Conservation (phyloP, 2,888 invertebrate species). For the Nemoura dubitans region DNA sequence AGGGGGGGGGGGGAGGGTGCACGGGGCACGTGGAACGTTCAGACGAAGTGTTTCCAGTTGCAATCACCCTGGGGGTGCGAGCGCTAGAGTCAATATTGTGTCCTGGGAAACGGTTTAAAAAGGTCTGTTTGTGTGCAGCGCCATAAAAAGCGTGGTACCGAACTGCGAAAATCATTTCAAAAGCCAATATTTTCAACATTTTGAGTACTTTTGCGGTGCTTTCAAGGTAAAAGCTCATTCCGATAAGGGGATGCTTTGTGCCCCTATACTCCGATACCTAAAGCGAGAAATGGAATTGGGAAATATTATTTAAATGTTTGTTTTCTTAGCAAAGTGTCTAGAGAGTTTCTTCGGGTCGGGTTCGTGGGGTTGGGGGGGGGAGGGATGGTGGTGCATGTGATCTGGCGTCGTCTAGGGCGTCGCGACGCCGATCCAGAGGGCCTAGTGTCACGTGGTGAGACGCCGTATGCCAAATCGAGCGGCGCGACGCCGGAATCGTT, state of each 20-base stretch:
- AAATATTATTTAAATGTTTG: slow-evolving; percentile 7
- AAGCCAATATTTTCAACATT: neutral
- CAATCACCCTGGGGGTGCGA: too few species aligned
- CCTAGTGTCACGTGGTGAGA: neutral
- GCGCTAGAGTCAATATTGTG: too few species aligned
- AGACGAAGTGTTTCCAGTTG: neutral
- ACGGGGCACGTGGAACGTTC: neutral
- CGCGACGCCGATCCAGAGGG: neutral
- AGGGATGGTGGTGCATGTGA: neutral
- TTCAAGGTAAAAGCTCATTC: neutral
- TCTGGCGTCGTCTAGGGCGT: neutral
- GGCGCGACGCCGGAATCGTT: neutral
- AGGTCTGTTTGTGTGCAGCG: neutral
- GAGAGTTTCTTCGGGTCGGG: neutral
- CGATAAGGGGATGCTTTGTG: neutral
- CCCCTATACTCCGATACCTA: neutral
- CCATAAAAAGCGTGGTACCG: neutral
- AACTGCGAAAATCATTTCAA: neutral
- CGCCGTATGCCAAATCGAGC: neutral
- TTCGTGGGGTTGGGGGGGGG: neutral
- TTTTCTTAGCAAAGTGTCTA: neutral
- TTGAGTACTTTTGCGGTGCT: neutral
- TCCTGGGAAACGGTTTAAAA: neutral
- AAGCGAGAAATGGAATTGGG: neutral
- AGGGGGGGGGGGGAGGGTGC: neutral